These are phyloP conservation scores for Alces alces DNA, from an alignment of 2,113 vertebrate genomes.

Conservation along the genomic window DNA sequence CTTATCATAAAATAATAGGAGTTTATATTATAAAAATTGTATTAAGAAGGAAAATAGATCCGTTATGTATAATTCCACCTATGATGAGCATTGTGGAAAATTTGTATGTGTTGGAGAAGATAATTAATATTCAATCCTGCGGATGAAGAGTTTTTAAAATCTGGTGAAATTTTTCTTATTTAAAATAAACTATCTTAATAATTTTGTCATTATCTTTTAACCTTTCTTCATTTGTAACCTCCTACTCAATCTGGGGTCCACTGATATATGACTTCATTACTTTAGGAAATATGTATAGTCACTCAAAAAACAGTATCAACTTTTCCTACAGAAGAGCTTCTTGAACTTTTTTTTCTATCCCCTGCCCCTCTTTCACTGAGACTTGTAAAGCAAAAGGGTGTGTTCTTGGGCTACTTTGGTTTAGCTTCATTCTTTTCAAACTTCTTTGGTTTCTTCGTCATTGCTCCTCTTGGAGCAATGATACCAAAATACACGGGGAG, in stretches of 20 bases:
- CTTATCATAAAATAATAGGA: not conserved
- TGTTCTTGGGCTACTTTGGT: not conserved
- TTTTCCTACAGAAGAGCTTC: not conserved
- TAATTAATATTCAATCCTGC: not conserved
- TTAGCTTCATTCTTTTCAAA: constrained; percentile 22
- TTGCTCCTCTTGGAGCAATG: not conserved
- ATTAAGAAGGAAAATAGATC: constrained; percentile 9
- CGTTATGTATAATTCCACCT: not conserved
- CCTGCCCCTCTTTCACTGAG: not conserved
- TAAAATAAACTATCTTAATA: constrained; percentile 32
- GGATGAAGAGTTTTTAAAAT: constrained; percentile 32
- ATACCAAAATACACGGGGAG: not conserved
- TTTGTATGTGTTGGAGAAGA: not conserved
- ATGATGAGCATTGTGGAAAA: not conserved
- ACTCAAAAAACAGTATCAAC: not conserved
- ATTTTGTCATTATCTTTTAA: constrained; percentile 43
- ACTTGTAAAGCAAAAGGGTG: not conserved
- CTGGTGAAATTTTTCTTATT: constrained; percentile 5
- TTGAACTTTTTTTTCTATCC: not conserved
- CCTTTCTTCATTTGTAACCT: not conserved
- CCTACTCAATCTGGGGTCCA: constrained; percentile 46
- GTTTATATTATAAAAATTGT: not conserved
- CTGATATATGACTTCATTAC: constrained; percentile 37
- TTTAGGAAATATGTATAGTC: constrained; percentile 51
- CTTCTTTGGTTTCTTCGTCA: not conserved